Conservation (phyloP, 2,797 vertebrate species). For the Bothrops alternatus region DNA sequence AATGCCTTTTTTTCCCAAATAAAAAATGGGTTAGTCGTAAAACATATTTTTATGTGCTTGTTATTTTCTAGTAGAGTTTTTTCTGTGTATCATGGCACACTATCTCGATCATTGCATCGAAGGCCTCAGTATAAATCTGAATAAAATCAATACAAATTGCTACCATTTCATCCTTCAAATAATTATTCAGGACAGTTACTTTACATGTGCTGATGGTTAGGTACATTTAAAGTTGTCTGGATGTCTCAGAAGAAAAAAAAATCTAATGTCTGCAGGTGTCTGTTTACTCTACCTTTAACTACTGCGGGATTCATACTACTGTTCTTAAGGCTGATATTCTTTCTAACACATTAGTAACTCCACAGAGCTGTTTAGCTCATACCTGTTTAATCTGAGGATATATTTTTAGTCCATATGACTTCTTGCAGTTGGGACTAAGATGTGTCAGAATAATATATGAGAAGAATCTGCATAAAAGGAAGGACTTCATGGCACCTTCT, state of each 20-base stretch:
- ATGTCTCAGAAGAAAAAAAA: background rate
- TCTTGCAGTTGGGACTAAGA: conserved; percentile 26
- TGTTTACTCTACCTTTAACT: background rate
- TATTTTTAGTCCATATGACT: conserved; percentile 33
- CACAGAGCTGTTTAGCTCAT: background rate
- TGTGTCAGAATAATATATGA: conserved; percentile 29
- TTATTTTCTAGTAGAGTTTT: background rate
- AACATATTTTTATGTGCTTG: background rate
- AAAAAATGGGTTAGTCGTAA: background rate
- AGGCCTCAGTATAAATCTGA: background rate
- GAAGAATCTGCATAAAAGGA: conserved; percentile 27
- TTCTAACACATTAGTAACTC: conserved; percentile 37
- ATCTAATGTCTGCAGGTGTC: background rate
- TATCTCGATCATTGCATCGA: background rate
- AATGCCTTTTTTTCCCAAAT: background rate
- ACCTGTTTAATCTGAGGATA: background rate
- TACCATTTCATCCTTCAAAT: background rate
- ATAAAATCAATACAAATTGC: background rate
- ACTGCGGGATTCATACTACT: conserved; percentile 14
- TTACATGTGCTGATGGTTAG: background rate
- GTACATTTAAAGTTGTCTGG: background rate
- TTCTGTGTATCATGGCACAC: background rate
- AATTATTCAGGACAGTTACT: background rate
- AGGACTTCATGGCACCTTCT: conserved; percentile 4
- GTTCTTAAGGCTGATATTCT: background rate